Base-by-base conservation (phyloP, 2,888 invertebrate species). In the Lucinisca nassula region DNA sequence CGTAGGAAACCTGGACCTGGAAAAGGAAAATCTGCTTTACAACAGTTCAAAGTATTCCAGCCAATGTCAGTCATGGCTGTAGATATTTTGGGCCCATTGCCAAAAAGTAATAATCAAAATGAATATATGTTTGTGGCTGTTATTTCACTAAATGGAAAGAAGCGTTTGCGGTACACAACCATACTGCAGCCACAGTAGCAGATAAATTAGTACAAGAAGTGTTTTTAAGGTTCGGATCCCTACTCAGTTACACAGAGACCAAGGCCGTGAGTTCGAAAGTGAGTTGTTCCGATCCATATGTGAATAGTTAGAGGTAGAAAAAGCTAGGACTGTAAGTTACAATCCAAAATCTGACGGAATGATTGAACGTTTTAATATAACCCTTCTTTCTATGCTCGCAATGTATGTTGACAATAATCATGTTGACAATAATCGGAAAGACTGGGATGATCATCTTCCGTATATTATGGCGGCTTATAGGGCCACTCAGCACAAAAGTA, bases 401-500 rank as follows among this genome's bases (percentile, higher is more conserved):
- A 49, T 24, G 30, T 30, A 10, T 10, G 45, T 75, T 6, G 30
- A 24, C 27, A 70, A 82, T 35, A 78, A 85, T 61, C 86, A 40
- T n/a, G n/a, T n/a, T n/a, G n/a, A n/a, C n/a, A 73, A 84, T 35
- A 77, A 84, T 58, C 85, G 40, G 14, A 67, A 45, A 21, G 85
- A 85, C 35, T 91, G 88, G 90, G 91, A 88, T 58, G 76, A 80
- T 40, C 79, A 81, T 32, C 51, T 89, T 17, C 84, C 83, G 0
- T 81, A 61, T 80, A n/a, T 85, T n/a, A 30, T 61, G n/a, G 74
- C 82, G 45, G 91, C 91, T 30, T 89, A 89, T 51, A 67, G 82
- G n/a, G n/a, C 84, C 24, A 58, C 86, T 21, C 37, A 24, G 6
- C 89, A 87, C 58, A 72, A 81, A n/a, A 61, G 49, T 49, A 91